Evolutionary conservation across 2,888 invertebrate genomes (phyloP), one percentile per base, ranked within the genome.

Genomic region (Colostygia pectinataria): DNA sequence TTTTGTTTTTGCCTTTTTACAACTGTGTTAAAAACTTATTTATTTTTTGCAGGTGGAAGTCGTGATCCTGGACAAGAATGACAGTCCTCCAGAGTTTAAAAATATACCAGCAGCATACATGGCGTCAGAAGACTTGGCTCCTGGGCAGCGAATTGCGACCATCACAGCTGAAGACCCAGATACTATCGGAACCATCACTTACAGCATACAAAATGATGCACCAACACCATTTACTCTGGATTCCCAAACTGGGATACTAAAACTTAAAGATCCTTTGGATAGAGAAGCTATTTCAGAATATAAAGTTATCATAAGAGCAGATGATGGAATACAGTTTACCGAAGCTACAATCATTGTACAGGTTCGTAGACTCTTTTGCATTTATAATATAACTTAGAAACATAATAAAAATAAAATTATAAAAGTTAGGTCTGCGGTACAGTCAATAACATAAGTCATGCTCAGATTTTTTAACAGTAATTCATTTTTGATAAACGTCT

Each of bases 41-140:
- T 68, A 80, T 69, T 75, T 61, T 65, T 93, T 92, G 14, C 94
- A 98, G 97, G 95, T 97, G 65, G 93, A 93, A 80, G 94, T 98
- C 63, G 93, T 93, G 47, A 94, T 98, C 41, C 81, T 96, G 77
- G 98, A 98, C 88, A 95, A 95, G 84, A 98, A 98, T 82, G 98
- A 98, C 91, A 97, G 96, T 70, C 97, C 98, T n/a, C 98, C 98
- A 2, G 93, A 94, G 43, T 97, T 97, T 91, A 93, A 93, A 64
- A 93, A 94, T 56, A 92, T 94, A 24, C 94, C 94, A 9, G 87
- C 94, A 64, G 92, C 92, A 38, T 95, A 94, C 77, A 91, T 93
- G 45, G 94, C 97, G 0, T 96, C 97, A 1, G 97, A 98, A 78
- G 97, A 97, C 77, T 91, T 96, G 51, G 94, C 95, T 25, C 94